Base-by-base conservation (phyloP, 2,888 invertebrate genomes). In the Himalopsyche tibetana region DNA sequence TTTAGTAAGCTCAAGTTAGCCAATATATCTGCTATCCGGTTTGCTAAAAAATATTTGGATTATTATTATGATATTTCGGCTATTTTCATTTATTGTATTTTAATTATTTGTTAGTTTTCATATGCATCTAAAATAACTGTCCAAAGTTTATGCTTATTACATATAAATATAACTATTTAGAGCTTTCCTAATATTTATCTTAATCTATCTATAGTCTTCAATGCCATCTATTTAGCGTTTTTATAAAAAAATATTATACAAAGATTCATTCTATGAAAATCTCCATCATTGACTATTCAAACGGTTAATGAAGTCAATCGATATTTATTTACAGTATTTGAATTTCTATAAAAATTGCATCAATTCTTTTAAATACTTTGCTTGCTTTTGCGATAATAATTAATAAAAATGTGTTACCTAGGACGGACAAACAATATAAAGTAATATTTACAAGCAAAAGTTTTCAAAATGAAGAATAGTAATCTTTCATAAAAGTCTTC, bases 401-500 rank as follows among this genome's bases (percentile, higher is more conserved):
- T 28, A 28, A 45, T 45, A 45, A 4, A 9, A 45, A 45, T 11
- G 0, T 9, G 45, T 9, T 45, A 45, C 45, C 11, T 45, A 45
- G 45, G 45, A 45, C 9, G 45, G 8, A 45, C 45, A 45, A 45
- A 45, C 45, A 5, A 19, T 19, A 63, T 19, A 8, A 63, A 28
- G 3, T 19, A 19, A n/a, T 19, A 3, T 63, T 63, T 19, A 63
- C 19, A n/a, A 63, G 28, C n/a, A n/a, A 19, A 63, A 56, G 5
- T 56, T 56, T 17, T n/a, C 4, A n/a, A n/a, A 56, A n/a, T 19
- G n/a, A 56, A 17, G n/a, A n/a, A 56, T 56, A 17, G 56, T 56
- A 17, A 56, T 56, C 56, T 56, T 56, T n/a, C 56, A 56, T 56
- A 19, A n/a, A 56, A 63, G 63, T 63, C 63, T 63, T 63, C 63